Evolutionary conservation across 2,113 vertebrate species (phyloP).

Genomic region (Isichthys henryi): DNA sequence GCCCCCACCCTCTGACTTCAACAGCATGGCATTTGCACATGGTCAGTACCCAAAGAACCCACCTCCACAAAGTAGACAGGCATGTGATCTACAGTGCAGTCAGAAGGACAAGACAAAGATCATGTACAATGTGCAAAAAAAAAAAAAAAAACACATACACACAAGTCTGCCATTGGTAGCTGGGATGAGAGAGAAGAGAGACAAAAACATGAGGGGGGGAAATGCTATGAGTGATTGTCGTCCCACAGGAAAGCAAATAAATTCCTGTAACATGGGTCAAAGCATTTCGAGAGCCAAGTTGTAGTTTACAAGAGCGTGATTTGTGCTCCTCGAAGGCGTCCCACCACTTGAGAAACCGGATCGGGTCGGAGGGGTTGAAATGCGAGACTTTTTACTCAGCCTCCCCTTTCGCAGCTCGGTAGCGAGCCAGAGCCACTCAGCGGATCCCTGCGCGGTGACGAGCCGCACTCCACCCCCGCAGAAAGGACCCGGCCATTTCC

Average conservation of each 20-base stretch:
- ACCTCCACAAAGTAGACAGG: background rate
- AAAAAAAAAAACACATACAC: background rate
- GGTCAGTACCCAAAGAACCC: background rate
- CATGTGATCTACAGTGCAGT: background rate
- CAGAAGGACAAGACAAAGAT: background rate
- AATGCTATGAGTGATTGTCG: background rate
- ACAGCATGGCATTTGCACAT: background rate
- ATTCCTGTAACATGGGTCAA: background rate
- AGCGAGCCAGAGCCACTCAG: background rate
- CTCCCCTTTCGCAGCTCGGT: background rate
- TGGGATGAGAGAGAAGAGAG: background rate
- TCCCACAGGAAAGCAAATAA: background rate
- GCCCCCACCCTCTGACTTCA: background rate
- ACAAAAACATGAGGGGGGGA: background rate
- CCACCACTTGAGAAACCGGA: background rate
- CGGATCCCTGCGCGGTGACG: background rate
- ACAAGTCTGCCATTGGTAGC: background rate
- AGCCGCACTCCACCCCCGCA: background rate
- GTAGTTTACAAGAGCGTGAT: background rate
- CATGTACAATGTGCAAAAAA: background rate
- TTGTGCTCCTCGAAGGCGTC: background rate
- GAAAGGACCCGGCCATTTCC: background rate
- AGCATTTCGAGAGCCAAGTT: conserved; percentile 2
- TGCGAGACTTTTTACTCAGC: background rate
- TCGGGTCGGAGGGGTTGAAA: background rate